Conservation (phyloP, 2,797 vertebrate species). For the Atherinosoma microstoma region DNA sequence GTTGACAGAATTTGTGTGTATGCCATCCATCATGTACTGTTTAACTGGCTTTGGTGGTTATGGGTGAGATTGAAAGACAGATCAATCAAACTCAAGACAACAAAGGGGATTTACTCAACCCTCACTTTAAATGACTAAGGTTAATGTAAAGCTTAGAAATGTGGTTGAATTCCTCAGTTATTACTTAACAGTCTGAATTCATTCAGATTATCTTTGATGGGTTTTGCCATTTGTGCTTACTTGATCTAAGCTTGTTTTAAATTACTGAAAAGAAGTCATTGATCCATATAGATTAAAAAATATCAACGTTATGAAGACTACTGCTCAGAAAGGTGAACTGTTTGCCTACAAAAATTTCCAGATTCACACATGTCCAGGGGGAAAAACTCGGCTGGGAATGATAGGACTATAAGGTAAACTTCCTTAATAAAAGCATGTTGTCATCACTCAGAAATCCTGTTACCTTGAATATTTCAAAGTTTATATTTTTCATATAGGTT, state of each 20-base stretch:
- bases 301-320: background rate
- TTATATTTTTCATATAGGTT: too few species aligned
- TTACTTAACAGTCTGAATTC: background rate
- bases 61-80: constrained; percentile 40
- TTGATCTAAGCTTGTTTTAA: background rate
- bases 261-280: background rate
- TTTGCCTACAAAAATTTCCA: too few species aligned
- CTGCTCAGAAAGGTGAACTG: background rate
- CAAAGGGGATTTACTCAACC: background rate
- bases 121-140: background rate
- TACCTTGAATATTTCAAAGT: too few species aligned
- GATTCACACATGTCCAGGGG: too few species aligned
- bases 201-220: background rate
- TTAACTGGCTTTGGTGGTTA: constrained; percentile 63
- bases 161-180: background rate
- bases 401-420: too few species aligned
- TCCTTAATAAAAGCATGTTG: too few species aligned
- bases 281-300: background rate
- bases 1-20: constrained; percentile 47
- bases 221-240: background rate
- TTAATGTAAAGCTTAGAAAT: background rate
- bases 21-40: constrained; percentile 66
- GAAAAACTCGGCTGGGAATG: too few species aligned
- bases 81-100: constrained; percentile 49
- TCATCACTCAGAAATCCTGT: too few species aligned